Base-by-base conservation (phyloP, 1,140 invertebrate genomes). In the Patella vulgata region DNA sequence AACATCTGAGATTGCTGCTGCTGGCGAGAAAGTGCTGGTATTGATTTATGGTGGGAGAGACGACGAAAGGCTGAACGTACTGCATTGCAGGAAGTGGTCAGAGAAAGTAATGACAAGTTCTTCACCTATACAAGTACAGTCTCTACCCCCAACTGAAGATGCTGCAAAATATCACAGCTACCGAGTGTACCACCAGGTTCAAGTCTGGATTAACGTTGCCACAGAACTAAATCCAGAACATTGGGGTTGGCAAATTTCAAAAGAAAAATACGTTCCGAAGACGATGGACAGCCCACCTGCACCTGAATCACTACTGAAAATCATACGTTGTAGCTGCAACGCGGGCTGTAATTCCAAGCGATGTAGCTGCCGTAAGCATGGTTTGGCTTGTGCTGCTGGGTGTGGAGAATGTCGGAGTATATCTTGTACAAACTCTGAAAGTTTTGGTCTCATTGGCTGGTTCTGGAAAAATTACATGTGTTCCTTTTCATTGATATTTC, bases 341-440 rank as follows among this genome's bases (percentile, higher is more conserved):
- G 19, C 1, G 28, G 36, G 58, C 27, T 68, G 66, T 42, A 2
- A 51, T 2, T 33, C 36, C n/a, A 58, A 47, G 31, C 23, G 43
- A 12, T 68, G 60, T 50, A 21, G 48, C 0, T 68, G 56, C 48
- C 36, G 52, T 17, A 68, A 63, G 46, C 43, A 68, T 54, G 66
- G 60, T 11, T 40, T 68, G 3, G 28, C 21, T 1, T 67, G 59
- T 31, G 42, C 65, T 11, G 4, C 11, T 42, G 46, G 17, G 1
- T 63, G 65, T 67, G 57, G 57, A 12, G 27, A 60, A 36, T 66
- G 64, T 25, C 23, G 30, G 31, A 57, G 64, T n/a, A 28, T 56
- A 42, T 57, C 21, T 36, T 66, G 64, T 44, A n/a, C 30, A 3
- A 66, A 66, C 30, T 9, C 19, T 30, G 47, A 14, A 23, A 40